Evolutionary conservation across 2,113 vertebrate species (phyloP), one percentile per base, ranked within the genome.

Genomic region (Himantopus leucocephalus): DNA sequence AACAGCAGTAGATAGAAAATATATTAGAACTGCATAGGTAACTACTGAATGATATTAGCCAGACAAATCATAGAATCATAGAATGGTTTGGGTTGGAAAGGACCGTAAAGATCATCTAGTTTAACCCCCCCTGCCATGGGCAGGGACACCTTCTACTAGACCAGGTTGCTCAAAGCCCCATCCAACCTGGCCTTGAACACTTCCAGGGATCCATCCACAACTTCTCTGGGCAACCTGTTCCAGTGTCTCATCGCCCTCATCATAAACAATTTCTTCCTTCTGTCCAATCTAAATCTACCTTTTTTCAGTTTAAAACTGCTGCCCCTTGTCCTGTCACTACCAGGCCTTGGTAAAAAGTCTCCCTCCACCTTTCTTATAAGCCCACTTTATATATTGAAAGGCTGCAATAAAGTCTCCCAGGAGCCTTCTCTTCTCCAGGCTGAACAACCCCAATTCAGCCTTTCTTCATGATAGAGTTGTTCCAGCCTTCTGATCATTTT

Each of bases 151-250:
- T 34, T 4, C 58, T 24, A 30, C 29, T 71, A 23, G 2, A 24
- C 13, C 24, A 78, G 9, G 22, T 37, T 68, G 12, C n/a, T 82
- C 47, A 53, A 82, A 73, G 3, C 22, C 30, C 16, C 3, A 20
- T 75, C 67, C 17, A 83, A 5, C 14, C n/a, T n/a, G 17, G 24
- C 27, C 23, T 74, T 47, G 59, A 63, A 41, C 7, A 30, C 8
- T 58, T 73, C 24, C 24, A 52, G 0, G 0, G 1, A 39, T 60
- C 3, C 47, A 63, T 12, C 20, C 15, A 8, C 18, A 73, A 2
- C 5, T 50, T 77, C 24, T 41, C 41, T 67, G 35, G 24, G 18
- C 41, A 67, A 6, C 21, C 7, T 81, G 5, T 60, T 85, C 39
- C 68, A 50, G 8, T 55, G 32, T 37, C 6, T 56, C 14, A 12